Base-by-base conservation (phyloP, 2,797 vertebrate species). In the Sebastes itinus region DNA sequence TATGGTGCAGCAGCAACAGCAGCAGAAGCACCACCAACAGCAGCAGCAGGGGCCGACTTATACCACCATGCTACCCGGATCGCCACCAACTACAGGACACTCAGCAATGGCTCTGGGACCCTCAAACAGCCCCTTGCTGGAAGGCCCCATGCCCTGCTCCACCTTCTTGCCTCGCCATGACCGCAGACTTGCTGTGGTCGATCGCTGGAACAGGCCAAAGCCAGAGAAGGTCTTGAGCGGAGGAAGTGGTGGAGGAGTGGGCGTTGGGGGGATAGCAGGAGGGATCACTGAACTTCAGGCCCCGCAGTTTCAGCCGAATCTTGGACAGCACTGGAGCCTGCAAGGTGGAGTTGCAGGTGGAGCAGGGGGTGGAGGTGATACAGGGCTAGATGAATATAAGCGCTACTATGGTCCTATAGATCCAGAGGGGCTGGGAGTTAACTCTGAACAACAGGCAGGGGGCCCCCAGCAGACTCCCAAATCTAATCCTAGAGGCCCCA, bases 331-430 rank as follows among this genome's bases (percentile, higher is more conserved):
- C 65, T 96, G 96, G 96, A 93, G 30, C 75, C 32, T 93, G 63
- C 92, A 87, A 75, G 88, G 78, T 14, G 88, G 82, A 27, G 61
- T 88, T 38, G 82, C 85, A 22, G 73, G 74, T 11, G 89, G 70
- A 70, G 86, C 73, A 54, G 84, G 77, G 9, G 88, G 70, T 18
- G 89, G 70, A 2, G 91, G 83, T 23, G 95, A 95, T 63, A 85
- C 88, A 11, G 89, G 95, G 49, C 92, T 97, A 6, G 97, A 98
- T 89, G 97, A 97, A 88, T 98, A 97, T 91, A 97, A 98, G 88
- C 96, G 97, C 64, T 98, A 98, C 89, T 98, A 98, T 72, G 97
- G 97, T 66, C 97, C 97, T 18, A 98, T 98, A 77, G 97, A 98
- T 87, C 97, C 97, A 2, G 97, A 97, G 88, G 97, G 97, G 38